Base-by-base conservation (phyloP, 2,888 invertebrate genomes). In the Chloroclysta siterata region DNA sequence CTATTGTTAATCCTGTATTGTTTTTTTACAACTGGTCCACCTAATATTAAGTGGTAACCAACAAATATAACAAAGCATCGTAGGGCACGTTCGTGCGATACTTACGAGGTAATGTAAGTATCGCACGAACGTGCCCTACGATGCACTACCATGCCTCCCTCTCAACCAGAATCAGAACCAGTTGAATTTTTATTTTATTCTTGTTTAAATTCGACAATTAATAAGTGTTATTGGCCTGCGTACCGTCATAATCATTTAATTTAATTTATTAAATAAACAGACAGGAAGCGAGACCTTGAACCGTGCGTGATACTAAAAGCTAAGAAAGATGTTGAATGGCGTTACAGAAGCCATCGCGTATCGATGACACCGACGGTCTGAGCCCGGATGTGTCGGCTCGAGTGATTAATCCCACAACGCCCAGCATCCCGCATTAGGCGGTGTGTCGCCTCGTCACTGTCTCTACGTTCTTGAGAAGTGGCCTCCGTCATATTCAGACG, bases 361-460 rank as follows among this genome's bases (percentile, higher is more conserved):
- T 15, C 15, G 44, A 15, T 42, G 51, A 51, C 51, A 39, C 41
- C 13, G 57, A 44, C 56, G 17, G 51, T 46, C 58, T 59, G 52
- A 58, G 58, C 51, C 58, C n/a, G 42, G 50, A 39, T 39, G 28
- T 44, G 51, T 51, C 51, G 28, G 51, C 42, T 44, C 51, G 33
- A 41, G 33, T 58, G 58, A 58, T 51, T 58, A 44, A 58, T 50
- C 57, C 57, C 54, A n/a, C 41, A 57, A 41, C 22, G 3, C n/a
- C 57, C 50, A 50, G 50, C 41, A 29, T 13, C 58, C 42, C 51
- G 58, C 41, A 50, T 50, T 50, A 41, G 41, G 47, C 41, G 33
- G 44, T 8, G 48, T 50, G 56, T 15, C 50, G 56, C 42, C 53
- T 44, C 42, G 29, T 52, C 39, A 48, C 6, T 28, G n/a, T 28